Base-by-base conservation (phyloP, 2,113 vertebrate genomes). In the Cepphus grylle region DNA sequence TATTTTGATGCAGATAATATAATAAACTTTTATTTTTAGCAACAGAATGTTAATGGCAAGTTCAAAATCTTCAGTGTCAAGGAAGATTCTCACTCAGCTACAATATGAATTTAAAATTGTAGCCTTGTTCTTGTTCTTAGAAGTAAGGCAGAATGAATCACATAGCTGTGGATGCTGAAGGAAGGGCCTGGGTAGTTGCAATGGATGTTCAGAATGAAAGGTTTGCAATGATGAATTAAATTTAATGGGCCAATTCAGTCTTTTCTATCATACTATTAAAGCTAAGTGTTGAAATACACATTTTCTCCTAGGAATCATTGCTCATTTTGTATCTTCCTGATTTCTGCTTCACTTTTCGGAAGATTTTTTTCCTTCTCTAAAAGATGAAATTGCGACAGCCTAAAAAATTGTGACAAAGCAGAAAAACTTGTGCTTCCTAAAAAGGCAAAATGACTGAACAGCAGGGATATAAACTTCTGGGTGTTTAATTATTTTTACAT, bases 221-320 rank as follows among this genome's bases (percentile, higher is more conserved):
- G 53, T 95, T 86, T 92, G 74, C 21, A 81, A 86, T 66, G 89
- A 86, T 95, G 58, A 96, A 97, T 95, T 76, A 95, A 91, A 93
- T 92, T 92, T 96, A 94, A 94, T 95, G 85, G 89, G 34, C 45
- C 67, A 72, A 69, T 96, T 97, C 93, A 92, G 63, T 95, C 83
- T 94, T 96, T 94, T 96, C 95, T 93, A 58, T 97, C 93, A 92
- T 71, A 81, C 55, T 90, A 77, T 93, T 96, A 89, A 97, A 91
- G 27, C 74, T 96, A 86, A 93, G 56, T 92, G 69, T 89, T 96
- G 93, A 97, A 97, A 98, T 89, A 25, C 55, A 96, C 47, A 59
- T 93, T 83, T 83, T 95, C 74, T 93, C 71, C 36, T 36, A 81
- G 91, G 63, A 97, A 90, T 94, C 86, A 66, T 72, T 92, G 80